Conservation (phyloP, 2,797 vertebrate genomes). For the Pipistrellus pipistrellus region DNA sequence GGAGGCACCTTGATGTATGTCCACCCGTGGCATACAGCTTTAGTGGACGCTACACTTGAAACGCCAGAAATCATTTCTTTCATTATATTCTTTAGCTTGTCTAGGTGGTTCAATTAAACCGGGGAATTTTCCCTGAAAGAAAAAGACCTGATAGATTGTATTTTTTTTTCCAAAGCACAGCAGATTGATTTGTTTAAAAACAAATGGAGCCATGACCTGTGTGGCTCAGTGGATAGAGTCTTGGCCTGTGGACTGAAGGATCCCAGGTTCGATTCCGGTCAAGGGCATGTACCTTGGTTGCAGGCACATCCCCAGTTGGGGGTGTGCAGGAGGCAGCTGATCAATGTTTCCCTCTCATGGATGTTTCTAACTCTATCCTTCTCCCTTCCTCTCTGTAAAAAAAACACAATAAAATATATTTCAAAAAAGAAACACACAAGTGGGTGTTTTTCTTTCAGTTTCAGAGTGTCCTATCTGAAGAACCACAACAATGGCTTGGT, state of each 20-base stretch:
- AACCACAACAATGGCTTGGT: neutral
- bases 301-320: too few relatives aligned
- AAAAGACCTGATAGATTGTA: neutral
- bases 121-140: neutral
- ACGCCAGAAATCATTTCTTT: conserved; percentile 64
- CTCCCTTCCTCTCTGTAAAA: too few relatives aligned
- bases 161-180: conserved; percentile 35
- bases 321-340: too few relatives aligned
- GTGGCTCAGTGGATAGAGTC: too few relatives aligned
- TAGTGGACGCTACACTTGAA: conserved; percentile 36
- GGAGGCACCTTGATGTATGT: conserved; percentile 50
- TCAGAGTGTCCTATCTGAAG: neutral
- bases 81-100: conserved; percentile 60
- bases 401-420: too few relatives aligned
- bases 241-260: too few relatives aligned
- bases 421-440: too few relatives aligned
- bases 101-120: neutral
- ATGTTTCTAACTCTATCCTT: too few relatives aligned
- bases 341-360: too few relatives aligned
- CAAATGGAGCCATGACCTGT: neutral
- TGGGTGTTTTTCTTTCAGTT: conserved; percentile 15
- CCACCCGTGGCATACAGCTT: neutral
- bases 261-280: too few relatives aligned
- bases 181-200: conserved; percentile 57
- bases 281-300: too few relatives aligned